Base-by-base conservation (phyloP, 2,797 vertebrate genomes). In the Sebastes trivittatus region DNA sequence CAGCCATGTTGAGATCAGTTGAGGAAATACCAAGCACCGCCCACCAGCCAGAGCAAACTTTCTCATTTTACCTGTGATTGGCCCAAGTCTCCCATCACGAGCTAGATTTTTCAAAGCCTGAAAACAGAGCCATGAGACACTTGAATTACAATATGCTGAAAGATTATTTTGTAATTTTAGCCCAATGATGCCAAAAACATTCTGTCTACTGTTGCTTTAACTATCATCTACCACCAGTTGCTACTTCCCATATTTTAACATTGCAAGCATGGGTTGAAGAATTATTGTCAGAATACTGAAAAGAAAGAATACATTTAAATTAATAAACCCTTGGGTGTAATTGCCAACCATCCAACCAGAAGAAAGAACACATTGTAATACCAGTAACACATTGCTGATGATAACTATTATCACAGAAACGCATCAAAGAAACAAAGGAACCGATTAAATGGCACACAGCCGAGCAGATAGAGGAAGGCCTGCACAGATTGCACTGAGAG, bases 401-500 rank as follows among this genome's bases (percentile, higher is more conserved):
- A 82, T 73, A 84, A 5, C 46, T 22, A 55, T 61, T 49, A 16
- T 89, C 70, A 76, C 42, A 58, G 70, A 32, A 63, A 72, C 38
- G 5, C 65, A 20, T 66, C 52, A 56, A 6, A 61, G 70, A 78
- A 78, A 86, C 69, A 46, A 75, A 80, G 68, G 65, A 29, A 4
- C 56, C 22, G 25, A 61, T 83, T 70, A 83, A 79, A 80, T n/a
- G 81, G 49, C 60, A 36, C 74, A 64, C 59, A 75, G 67, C 75
- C 34, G 85, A 82, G 77, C 80, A 74, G 80, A 75, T 5, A 27
- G 78, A 78, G 54, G 42, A 75, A 80, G 52, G 49, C 54, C 58
- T 52, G 79, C 78, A 62, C 88, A 82, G 83, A 82, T 67, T 87
- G 82, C 70, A 42, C 49, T 6, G 75, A 72, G 80, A 73, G 72